A percentile compares a stretch with the other conserved stretches of the same genome.
These are phyloP conservation scores for Diachrysia chrysitis DNA, from an alignment of 2,888 invertebrate species.

Conservation along the genomic window DNA sequence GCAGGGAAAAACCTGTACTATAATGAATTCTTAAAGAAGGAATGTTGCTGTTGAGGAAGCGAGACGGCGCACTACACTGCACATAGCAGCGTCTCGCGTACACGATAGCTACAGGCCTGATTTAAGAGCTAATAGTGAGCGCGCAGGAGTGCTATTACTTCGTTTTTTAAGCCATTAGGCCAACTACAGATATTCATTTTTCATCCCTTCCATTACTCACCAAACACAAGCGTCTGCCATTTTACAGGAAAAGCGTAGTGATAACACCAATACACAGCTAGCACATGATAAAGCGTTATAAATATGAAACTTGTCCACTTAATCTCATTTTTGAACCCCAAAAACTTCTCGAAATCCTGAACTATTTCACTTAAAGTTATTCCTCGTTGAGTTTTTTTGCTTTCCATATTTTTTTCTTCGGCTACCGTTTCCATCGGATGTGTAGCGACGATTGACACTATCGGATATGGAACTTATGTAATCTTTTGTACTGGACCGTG, in stretches of 20 bases:
- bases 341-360: constrained; percentile 74
- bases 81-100: too few relatives aligned
- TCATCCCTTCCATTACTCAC: constrained; percentile 72
- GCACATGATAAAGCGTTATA: constrained; percentile 77
- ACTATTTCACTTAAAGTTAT: constrained; percentile 73
- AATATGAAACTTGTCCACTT: constrained; percentile 81
- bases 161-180: neutral
- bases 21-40: too few relatives aligned
- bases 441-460: constrained; percentile 27
- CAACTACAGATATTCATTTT: neutral
- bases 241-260: constrained; percentile 80
- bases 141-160: too few relatives aligned
- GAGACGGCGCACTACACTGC: too few relatives aligned
- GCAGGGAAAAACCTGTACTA: too few relatives aligned
- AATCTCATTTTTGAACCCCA: constrained; percentile 83
- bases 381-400: constrained; percentile 57
- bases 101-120: too few relatives aligned
- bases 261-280: constrained; percentile 82
- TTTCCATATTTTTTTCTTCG: constrained; percentile 39
- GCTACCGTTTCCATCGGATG: constrained; percentile 24
- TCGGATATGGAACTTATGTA: constrained; percentile 22
- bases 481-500: constrained; percentile 21
- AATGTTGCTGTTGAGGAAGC: too few relatives aligned
- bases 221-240: constrained; percentile 82
- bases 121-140: too few relatives aligned